Evolutionary conservation across 1,140 invertebrate genomes (phyloP), one percentile per base, ranked within the genome.

Genomic region (Heliconius congener): DNA sequence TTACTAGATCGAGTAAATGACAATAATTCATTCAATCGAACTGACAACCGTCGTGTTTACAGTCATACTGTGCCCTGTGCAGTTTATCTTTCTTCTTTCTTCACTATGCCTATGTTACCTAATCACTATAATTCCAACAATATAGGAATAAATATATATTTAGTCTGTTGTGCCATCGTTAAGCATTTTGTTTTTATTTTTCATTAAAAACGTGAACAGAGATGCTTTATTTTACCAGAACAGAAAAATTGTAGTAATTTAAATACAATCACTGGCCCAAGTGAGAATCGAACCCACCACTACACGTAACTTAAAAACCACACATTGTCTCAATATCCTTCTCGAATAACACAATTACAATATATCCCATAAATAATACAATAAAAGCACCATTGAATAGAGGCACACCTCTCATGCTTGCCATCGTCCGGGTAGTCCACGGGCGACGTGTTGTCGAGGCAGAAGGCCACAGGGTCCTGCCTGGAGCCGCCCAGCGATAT

Each of bases 401-500:
- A 30, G 6, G 71, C 23, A 9, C 78, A 94, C 92, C 92, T 94
- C 75, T 94, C 92, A 55, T 92, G 91, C 50, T 91, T 91, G 11
- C 83, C 90, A 66, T 93, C 90, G n/a, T 93, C 88, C 8, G 88
- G 88, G 77, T 90, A 92, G 79, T 94, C 90, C 23, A 85, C 81
- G 6, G 91, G 92, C 70, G 90, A 84, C 71, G 90, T 88, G 84
- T 90, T 90, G 85, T 98, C 97, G 84, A 99, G 97, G 87, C 98
- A 97, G 73, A 99, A 95, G 8, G 98, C 98, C 16, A 98, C 96
- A 11, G 98, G 98, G 95, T 99, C 98, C 73, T 98, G 97, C 84
- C 98, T 97, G 8, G 97, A 97, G 84, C 97, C 98, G 73, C 97
- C 96, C 79, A 98, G 96, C 85, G 97, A 98, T 83, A 99, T 97